phyloP scores from a whole-genome alignment of 2,888 invertebrate genomes.

The Caenorhabditis angaria region DNA sequence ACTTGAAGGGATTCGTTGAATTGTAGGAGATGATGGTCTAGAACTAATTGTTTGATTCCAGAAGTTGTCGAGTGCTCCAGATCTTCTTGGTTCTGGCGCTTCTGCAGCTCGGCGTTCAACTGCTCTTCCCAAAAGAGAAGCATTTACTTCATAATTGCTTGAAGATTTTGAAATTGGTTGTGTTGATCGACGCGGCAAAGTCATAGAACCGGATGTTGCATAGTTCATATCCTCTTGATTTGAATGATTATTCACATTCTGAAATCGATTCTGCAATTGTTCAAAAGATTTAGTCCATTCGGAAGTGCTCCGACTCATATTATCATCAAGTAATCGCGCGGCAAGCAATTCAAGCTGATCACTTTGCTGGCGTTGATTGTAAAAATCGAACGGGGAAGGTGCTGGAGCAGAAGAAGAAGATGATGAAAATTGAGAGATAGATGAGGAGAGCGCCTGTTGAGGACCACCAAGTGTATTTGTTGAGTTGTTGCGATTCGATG shows the following conservation, averaged over 20 bases:
- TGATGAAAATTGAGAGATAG: constrained; percentile 16
- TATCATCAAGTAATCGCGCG: constrained; percentile 52
- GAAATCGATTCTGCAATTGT: constrained; percentile 54
- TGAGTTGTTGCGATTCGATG: constrained; percentile 1
- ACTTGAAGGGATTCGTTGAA: constrained; percentile 55
- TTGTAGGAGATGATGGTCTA: constrained; percentile 53
- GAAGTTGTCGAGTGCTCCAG: constrained; percentile 55
- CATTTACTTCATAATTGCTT: constrained; percentile 52
- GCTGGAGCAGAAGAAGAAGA: background rate
- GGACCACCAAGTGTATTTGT: constrained; percentile 31
- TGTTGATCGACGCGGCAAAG: constrained; percentile 34
- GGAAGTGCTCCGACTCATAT: constrained; percentile 61
- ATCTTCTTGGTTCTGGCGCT: constrained; percentile 44
- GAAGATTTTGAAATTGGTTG: constrained; percentile 49
- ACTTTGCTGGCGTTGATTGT: constrained; percentile 28
- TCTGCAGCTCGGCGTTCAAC: constrained; percentile 46
- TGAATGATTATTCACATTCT: constrained; percentile 17
- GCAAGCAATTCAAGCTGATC: constrained; percentile 43
- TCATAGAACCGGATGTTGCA: constrained; percentile 40
- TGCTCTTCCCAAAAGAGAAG: constrained; percentile 39
- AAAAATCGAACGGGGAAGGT: constrained; percentile 39
- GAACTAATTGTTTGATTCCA: constrained; percentile 60
- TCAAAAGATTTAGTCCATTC: constrained; percentile 64
- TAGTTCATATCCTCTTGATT: constrained; percentile 21
- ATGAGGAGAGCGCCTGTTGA: constrained; percentile 2